Conservation (phyloP, 2,113 vertebrate genomes). For the Boulengeromyrus knoepffleri region DNA sequence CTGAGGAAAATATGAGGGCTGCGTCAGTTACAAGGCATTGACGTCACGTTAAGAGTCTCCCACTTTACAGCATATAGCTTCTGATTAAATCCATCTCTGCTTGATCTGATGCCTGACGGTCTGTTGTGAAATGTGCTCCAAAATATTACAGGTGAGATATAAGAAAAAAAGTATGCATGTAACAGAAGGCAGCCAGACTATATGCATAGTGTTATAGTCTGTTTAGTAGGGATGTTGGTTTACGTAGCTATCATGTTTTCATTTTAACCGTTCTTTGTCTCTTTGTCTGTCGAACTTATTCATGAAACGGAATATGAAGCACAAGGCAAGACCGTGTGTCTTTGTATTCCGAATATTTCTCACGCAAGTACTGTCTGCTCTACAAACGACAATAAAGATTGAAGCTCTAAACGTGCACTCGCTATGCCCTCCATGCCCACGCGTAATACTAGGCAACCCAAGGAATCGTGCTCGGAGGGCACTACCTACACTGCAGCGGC, state of each 20-base stretch:
- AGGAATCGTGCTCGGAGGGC: conserved; percentile 54
- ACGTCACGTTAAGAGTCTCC: conserved; percentile 98
- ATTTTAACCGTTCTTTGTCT: conserved; percentile 16
- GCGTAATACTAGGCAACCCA: conserved; percentile 71
- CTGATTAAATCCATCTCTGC: conserved; percentile 74
- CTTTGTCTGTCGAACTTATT: not conserved
- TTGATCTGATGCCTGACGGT: conserved; percentile 42
- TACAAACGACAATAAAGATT: conserved; percentile 63
- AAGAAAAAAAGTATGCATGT: not conserved
- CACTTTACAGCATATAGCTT: conserved; percentile 85
- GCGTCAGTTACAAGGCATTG: conserved; percentile 88
- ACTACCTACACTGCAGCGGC: not conserved
- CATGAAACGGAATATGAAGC: not conserved
- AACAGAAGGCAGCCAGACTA: conserved; percentile 21
- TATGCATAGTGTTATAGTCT: conserved; percentile 18
- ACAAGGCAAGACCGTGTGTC: not conserved
- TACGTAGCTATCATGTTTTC: not conserved
- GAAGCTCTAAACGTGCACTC: conserved; percentile 58
- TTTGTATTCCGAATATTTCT: conserved; percentile 38
- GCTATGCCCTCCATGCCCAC: conserved; percentile 71
- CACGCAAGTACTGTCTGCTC: conserved; percentile 62
- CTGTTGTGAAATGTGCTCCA: conserved; percentile 37
- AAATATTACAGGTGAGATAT: conserved; percentile 31
- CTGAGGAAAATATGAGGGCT: conserved; percentile 64
- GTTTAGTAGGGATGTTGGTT: not conserved